A percentile compares a stretch with the other conserved stretches of the same genome.
These are phyloP conservation scores for Lepus americanus DNA, from an alignment of 2,113 vertebrate genomes.

Conservation along the genomic window DNA sequence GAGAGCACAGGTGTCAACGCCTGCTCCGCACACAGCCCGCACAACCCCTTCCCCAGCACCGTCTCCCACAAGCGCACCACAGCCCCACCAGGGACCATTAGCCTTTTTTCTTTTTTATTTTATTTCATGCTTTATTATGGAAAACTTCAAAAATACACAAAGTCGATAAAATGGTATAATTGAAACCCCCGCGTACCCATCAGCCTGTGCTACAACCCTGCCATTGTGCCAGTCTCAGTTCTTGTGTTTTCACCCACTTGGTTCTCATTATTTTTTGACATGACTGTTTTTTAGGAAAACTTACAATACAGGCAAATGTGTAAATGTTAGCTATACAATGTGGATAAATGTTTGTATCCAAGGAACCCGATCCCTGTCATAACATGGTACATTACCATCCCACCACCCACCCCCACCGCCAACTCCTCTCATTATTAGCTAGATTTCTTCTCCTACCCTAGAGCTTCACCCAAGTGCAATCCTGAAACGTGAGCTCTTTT, in stretches of 20 bases:
- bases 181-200: neutral
- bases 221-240: neutral
- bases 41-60: neutral
- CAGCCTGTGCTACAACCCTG: neutral
- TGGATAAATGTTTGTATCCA: conserved; percentile 45
- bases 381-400: neutral
- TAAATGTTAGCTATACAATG: conserved; percentile 21
- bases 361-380: neutral
- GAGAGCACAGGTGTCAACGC: neutral
- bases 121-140: conserved; percentile 62
- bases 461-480: neutral
- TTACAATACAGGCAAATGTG: conserved; percentile 17
- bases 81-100: conserved; percentile 26
- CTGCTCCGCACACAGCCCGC: neutral
- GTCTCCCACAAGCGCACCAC: accelerated
- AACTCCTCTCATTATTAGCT: neutral
- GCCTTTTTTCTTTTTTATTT: conserved; percentile 48
- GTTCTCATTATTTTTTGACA: conserved; percentile 47
- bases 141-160: conserved; percentile 48
- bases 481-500: accelerated
- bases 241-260: neutral
- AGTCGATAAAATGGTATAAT: conserved; percentile 31
- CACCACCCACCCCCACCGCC: neutral
- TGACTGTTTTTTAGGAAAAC: conserved; percentile 28
- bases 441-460: neutral